Conservation (phyloP, 1,140 invertebrate species). For the Hypothenemus hampei region DNA sequence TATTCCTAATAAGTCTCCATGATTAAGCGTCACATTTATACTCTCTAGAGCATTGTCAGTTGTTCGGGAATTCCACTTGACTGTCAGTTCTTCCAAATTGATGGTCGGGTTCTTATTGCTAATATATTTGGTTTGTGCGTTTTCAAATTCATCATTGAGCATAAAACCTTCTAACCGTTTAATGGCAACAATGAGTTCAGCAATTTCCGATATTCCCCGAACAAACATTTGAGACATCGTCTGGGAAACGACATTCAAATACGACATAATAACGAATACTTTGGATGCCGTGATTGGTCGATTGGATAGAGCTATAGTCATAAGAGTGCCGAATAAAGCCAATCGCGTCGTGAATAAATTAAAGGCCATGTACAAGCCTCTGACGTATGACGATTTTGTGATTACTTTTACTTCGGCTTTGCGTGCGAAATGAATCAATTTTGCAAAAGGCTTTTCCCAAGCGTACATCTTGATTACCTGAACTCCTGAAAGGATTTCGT, state of each 20-base stretch:
- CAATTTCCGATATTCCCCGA: conserved; percentile 59
- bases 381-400: conserved; percentile 60
- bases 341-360: conserved; percentile 64
- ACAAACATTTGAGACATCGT: conserved; percentile 68
- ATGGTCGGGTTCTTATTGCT: conserved; percentile 31
- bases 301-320: conserved; percentile 54
- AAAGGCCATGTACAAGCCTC: conserved; percentile 69
- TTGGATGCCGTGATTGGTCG: conserved; percentile 54
- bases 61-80: conserved; percentile 45
- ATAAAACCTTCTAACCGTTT: conserved; percentile 54
- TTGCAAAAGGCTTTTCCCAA: conserved; percentile 69
- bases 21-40: conserved; percentile 50
- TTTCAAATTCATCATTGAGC: conserved; percentile 51
- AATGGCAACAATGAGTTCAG: conserved; percentile 58
- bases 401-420: conserved; percentile 59
- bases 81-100: conserved; percentile 42
- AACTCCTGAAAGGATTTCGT: conserved; percentile 67
- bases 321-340: conserved; percentile 59
- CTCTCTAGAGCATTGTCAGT: conserved; percentile 46
- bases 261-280: conserved; percentile 36
- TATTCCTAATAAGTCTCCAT: conserved; percentile 55
- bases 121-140: conserved; percentile 22
- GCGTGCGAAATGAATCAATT: conserved; percentile 55
- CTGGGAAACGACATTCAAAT: conserved; percentile 27
- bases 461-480: conserved; percentile 81